Evolutionary conservation across 2,888 invertebrate genomes (phyloP).

Genomic region (Alsophila aescularia): DNA sequence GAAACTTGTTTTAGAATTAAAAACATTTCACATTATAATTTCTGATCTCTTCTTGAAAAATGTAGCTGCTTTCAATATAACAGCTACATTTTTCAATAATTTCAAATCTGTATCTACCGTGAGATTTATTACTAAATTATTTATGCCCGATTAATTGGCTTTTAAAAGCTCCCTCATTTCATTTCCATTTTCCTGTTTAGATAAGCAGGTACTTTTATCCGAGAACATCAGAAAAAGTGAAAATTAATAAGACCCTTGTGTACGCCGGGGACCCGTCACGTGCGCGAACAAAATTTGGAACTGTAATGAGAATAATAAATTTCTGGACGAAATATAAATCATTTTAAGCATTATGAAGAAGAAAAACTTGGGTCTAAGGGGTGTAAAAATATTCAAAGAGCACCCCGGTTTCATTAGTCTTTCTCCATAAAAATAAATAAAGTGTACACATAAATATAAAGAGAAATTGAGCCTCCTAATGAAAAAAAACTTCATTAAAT

Average conservation of each 20-base stretch:
- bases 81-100: slow-evolving; percentile 9
- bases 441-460: slow-evolving; percentile 16
- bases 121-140: slow-evolving; percentile 6
- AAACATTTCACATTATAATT: too few species aligned
- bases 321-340: slow-evolving; percentile 54
- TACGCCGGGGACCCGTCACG: slow-evolving; percentile 47
- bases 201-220: slow-evolving; percentile 21
- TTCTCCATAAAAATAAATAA: slow-evolving; percentile 29
- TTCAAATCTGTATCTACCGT: too few species aligned
- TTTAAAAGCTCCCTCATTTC: slow-evolving; percentile 12
- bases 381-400: slow-evolving; percentile 42
- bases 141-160: slow-evolving; percentile 10
- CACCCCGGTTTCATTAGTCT: slow-evolving; percentile 37
- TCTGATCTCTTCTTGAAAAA: too few species aligned
- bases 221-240: slow-evolving; percentile 24
- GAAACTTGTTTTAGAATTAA: too few species aligned
- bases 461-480: slow-evolving; percentile 9
- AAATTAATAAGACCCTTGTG: slow-evolving; percentile 35
- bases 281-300: slow-evolving; percentile 53
- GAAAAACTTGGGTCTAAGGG: slow-evolving; percentile 39
- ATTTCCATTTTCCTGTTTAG: slow-evolving; percentile 21
- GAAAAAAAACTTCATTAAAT: too few species aligned
- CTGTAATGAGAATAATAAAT: slow-evolving; percentile 63
- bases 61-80: too few species aligned
- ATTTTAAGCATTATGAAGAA: slow-evolving; percentile 46